Base-by-base conservation (phyloP, 2,113 vertebrate genomes). In the Glaucomys volans region DNA sequence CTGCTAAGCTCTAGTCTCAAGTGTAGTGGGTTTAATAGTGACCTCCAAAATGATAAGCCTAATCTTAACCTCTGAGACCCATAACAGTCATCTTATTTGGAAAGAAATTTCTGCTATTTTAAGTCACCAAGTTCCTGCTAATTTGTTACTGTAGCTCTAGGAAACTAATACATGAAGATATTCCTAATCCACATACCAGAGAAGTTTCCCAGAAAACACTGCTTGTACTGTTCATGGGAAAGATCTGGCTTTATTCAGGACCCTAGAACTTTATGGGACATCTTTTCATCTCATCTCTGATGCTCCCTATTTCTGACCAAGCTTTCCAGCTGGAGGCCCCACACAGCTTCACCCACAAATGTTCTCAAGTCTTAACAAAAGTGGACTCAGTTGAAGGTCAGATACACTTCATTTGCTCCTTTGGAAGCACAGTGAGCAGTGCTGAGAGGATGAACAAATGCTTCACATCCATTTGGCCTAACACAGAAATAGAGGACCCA, bases 111-210 rank as follows among this genome's bases (percentile, higher is more conserved):
- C 64, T 76, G 14, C 16, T 77, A 18, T 57, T 35, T 40, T 47
- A 28, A 44, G 37, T 30, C 67, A 64, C 24, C 6, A 8, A 24
- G 18, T 57, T 4, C 50, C 28, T 62, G 13, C 2, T 62, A 0
- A 64, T 57, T 83, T 76, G 7, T 76, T 71, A 54, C 1, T 24
- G 30, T 18, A 66, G 32, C 40, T 47, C 44, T 37, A n/a, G 47
- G 30, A 24, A 40, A 64, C 20, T 32, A 74, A 75, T 47, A 54
- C 1, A 0, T 59, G 32, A 40, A 52, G 52, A 37, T 59, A 66
- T 17, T 80, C 64, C 64, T 37, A 16, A n/a, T 10, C 32, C 50
- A 9, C 0, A 0, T n/a, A 6, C 7, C 4, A 8, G 47, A 72
- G 22, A 96, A 85, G 16, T 10, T 57, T 5, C 40, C 44, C 10